Evolutionary conservation across 2,888 invertebrate species (phyloP).

Genomic region (Blastobasis lacticolella): DNA sequence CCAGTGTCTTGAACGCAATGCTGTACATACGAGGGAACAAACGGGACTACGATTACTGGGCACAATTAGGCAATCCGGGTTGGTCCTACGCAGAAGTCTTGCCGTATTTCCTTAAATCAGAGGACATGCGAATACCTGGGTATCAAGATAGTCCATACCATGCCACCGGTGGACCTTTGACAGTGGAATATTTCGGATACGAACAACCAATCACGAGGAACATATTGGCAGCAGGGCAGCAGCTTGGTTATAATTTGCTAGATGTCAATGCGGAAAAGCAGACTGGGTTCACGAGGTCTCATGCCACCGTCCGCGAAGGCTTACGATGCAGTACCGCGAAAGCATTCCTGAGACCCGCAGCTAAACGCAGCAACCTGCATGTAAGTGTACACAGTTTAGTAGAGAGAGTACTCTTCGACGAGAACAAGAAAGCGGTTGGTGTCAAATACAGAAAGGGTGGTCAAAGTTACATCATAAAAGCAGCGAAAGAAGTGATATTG

Average conservation of each 20-base stretch:
- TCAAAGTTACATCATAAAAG: slow-evolving; percentile 68
- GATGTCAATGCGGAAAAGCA: slow-evolving; percentile 88
- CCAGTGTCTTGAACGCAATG: slow-evolving; percentile 92
- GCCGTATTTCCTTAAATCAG: slow-evolving; percentile 86
- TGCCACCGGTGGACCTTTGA: slow-evolving; percentile 80
- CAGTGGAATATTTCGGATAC: slow-evolving; percentile 81
- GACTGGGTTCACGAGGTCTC: slow-evolving; percentile 84
- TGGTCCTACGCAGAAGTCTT: slow-evolving; percentile 87
- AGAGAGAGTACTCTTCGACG: slow-evolving; percentile 78
- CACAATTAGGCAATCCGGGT: slow-evolving; percentile 79
- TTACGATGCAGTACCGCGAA: slow-evolving; percentile 89
- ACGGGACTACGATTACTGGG: slow-evolving; percentile 91
- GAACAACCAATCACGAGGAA: slow-evolving; percentile 80
- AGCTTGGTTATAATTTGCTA: slow-evolving; percentile 79
- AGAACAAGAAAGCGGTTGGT: slow-evolving; percentile 77
- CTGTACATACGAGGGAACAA: slow-evolving; percentile 89
- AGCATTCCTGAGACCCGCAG: slow-evolving; percentile 81
- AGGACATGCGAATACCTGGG: slow-evolving; percentile 82
- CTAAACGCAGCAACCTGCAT: slow-evolving; percentile 81
- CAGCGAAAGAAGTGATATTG: slow-evolving; percentile 85
- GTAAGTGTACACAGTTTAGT: slow-evolving; percentile 80
- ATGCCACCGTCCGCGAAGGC: slow-evolving; percentile 85
- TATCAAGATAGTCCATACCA: slow-evolving; percentile 76
- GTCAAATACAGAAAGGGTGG: slow-evolving; percentile 78
- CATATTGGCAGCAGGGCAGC: slow-evolving; percentile 79